phyloP scores from a whole-genome alignment of 64 coral and sea anemone genomes.

The Pocillopora verrucosa region DNA sequence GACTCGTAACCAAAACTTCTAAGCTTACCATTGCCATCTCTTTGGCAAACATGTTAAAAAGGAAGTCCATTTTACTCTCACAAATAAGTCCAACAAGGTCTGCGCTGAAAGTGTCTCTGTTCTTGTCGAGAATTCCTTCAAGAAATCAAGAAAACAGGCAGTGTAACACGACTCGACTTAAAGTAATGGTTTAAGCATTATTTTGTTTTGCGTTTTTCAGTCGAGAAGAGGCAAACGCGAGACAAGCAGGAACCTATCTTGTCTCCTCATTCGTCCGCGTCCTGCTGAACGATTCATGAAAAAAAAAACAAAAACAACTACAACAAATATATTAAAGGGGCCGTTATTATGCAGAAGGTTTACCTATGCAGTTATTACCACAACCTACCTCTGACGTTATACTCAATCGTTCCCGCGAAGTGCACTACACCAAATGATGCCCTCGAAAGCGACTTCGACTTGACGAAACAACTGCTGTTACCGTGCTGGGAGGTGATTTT shows the following conservation, averaged over 20 bases:
- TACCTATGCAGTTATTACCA: too few species aligned
- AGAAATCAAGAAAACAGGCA: background rate
- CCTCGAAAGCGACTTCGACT: conserved; percentile 54
- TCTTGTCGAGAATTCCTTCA: conserved; percentile 83
- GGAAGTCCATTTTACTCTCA: conserved; percentile 70
- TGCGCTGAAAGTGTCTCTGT: conserved; percentile 85
- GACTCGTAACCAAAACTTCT: background rate
- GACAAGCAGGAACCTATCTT: too few species aligned
- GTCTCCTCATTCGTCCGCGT: too few species aligned
- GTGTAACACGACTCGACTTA: background rate
- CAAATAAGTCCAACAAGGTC: conserved; percentile 79
- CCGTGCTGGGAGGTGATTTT: conserved; percentile 73
- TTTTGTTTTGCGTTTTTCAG: background rate
- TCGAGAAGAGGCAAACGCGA: background rate
- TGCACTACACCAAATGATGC: conserved; percentile 87
- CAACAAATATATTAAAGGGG: too few species aligned
- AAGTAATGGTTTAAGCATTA: background rate
- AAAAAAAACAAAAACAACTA: too few species aligned
- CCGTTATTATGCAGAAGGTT: too few species aligned
- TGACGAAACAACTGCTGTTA: conserved; percentile 57
- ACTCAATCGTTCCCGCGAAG: conserved; percentile 84
- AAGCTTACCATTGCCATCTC: conserved; percentile 81
- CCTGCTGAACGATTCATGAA: too few species aligned
- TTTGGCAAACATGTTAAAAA: conserved; percentile 72
- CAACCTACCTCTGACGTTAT: conserved; percentile 65